phyloP scores from a whole-genome alignment of 2,888 invertebrate genomes.

The Phrixothrix hirtus region DNA sequence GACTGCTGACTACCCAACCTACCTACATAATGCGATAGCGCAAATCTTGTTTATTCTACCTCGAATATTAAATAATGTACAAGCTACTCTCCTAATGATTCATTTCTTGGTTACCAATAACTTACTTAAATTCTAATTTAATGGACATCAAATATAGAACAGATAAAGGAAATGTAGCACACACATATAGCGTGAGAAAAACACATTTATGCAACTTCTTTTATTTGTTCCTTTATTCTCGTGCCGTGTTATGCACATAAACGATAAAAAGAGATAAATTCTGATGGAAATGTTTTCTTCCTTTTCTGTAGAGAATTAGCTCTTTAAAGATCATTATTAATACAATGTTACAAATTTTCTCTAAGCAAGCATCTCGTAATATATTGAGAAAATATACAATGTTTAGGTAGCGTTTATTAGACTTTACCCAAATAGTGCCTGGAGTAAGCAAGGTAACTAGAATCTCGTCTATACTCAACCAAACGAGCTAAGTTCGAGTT shows the following conservation, averaged over 20 bases:
- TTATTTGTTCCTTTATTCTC: slow-evolving; percentile 11
- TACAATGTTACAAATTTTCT: no score
- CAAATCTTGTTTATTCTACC: neutral
- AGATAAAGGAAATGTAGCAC: slow-evolving; percentile 1
- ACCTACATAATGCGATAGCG: slow-evolving; percentile 9
- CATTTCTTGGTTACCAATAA: slow-evolving; percentile 1
- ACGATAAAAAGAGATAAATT: neutral
- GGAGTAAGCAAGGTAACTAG: slow-evolving; percentile 17
- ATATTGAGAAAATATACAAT: slow-evolving; percentile 19
- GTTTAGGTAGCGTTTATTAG: slow-evolving; percentile 22
- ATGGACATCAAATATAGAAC: slow-evolving; percentile 1
- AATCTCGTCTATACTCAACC: slow-evolving; percentile 18
- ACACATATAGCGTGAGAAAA: slow-evolving; percentile 14
- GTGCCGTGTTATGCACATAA: slow-evolving; percentile 8
- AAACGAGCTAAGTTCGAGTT: slow-evolving; percentile 31
- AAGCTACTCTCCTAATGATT: slow-evolving; percentile 3
- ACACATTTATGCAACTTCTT: slow-evolving; percentile 15
- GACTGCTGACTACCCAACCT: slow-evolving; percentile 1
- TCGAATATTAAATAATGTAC: slow-evolving; percentile 13
- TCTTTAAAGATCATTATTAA: no score
- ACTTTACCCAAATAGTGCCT: slow-evolving; percentile 24
- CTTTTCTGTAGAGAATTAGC: no score
- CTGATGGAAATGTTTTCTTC: neutral
- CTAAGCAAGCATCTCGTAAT: no score
- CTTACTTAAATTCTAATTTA: slow-evolving; percentile 5